phyloP scores from a whole-genome alignment of 2,888 invertebrate genomes.

The Frankliniella intonsa region DNA sequence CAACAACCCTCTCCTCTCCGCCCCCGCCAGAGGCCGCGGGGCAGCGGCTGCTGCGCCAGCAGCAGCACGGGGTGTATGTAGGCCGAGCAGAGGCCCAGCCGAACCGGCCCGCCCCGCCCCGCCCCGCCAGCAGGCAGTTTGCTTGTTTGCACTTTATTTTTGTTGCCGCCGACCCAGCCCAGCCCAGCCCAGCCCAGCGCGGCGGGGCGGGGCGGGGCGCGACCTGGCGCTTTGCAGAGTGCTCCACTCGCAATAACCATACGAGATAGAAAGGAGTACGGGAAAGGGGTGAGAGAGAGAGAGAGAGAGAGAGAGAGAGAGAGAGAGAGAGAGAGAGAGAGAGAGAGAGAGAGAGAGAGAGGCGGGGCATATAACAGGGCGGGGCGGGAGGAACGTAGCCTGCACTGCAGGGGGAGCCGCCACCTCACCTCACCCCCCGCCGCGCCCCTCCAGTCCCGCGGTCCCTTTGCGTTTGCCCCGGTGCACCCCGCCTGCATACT shows the following conservation, averaged over 20 bases:
- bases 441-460: no score
- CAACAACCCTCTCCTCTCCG: background rate
- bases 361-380: no score
- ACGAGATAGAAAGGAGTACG: background rate
- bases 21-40: background rate
- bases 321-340: no score
- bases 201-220: background rate
- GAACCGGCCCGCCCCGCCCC: background rate
- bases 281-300: background rate
- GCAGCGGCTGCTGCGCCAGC: background rate
- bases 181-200: background rate
- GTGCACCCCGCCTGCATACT: no score
- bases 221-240: no score
- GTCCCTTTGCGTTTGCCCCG: no score
- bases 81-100: background rate
- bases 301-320: no score
- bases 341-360: no score
- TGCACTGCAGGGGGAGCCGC: no score
- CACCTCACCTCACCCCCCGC: no score
- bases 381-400: no score
- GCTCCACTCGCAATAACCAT: background rate
- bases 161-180: background rate
- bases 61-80: background rate
- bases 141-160: constrained; percentile 1
- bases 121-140: background rate